Evolutionary conservation across 2,797 vertebrate genomes (phyloP).

Genomic region (Phrynocephalus guinanensis): DNA sequence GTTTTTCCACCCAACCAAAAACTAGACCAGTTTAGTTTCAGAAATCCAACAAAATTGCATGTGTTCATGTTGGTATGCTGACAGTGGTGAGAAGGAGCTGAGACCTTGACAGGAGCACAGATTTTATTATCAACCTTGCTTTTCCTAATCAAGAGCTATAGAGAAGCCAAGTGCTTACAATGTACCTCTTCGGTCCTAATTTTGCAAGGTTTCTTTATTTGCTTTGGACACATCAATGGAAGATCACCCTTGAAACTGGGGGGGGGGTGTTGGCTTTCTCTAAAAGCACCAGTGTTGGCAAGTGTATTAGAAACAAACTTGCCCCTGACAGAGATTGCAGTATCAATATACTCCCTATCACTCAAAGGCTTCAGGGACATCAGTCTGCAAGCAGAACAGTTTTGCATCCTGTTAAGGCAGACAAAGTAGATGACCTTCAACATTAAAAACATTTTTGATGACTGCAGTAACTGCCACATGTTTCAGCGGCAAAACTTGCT

Average conservation of each 20-base stretch:
- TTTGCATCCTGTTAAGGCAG: not conserved
- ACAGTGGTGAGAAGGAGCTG: too few relatives aligned
- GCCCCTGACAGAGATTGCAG: not conserved
- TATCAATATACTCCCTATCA: not conserved
- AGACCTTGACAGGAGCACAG: too few relatives aligned
- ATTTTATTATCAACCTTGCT: too few relatives aligned
- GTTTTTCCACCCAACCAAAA: too few relatives aligned
- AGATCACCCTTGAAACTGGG: conserved; percentile 1
- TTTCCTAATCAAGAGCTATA: too few relatives aligned
- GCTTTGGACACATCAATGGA: not conserved
- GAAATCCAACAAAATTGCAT: too few relatives aligned
- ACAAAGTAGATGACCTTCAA: conserved; percentile 19
- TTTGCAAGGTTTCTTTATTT: not conserved
- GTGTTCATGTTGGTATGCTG: too few relatives aligned
- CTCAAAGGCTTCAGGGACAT: conserved; percentile 10
- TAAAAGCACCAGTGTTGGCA: not conserved
- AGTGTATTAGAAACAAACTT: not conserved
- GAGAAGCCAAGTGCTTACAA: too few relatives aligned
- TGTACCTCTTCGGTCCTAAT: not conserved
- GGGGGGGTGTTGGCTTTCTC: not conserved
- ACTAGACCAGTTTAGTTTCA: too few relatives aligned
- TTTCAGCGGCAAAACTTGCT: conserved; percentile 21
- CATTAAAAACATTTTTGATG: conserved; percentile 42
- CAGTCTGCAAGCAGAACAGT: conserved; percentile 1
- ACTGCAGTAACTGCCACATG: conserved; percentile 10